A percentile compares a stretch with the other conserved stretches of the same genome.
Evolutionary conservation across 2,797 vertebrate genomes (phyloP).

Genomic region (Squalus acanthias): DNA sequence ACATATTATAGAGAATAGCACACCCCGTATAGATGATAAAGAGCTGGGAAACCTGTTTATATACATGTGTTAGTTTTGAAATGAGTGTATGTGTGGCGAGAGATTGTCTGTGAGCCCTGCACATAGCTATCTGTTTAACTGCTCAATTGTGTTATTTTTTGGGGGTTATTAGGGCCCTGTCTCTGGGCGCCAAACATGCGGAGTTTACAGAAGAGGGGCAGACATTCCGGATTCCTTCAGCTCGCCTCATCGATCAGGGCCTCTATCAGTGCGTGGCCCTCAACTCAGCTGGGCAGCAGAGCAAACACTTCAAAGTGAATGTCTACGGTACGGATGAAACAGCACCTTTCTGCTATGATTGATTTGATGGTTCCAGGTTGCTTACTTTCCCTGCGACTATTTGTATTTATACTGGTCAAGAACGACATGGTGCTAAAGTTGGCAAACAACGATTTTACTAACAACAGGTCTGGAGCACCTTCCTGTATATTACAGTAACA

Average conservation of each 20-base stretch:
- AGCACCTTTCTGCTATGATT: not conserved
- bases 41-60: not conserved
- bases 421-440: not conserved
- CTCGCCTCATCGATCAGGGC: conserved; percentile 68
- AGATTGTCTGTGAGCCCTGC: not conserved
- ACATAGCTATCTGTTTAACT: not conserved
- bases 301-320: conserved; percentile 59
- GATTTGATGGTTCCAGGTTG: not conserved
- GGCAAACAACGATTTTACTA: not conserved
- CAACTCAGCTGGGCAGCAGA: conserved; percentile 75
- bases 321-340: not conserved
- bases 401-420: not conserved
- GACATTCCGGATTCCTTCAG: conserved; percentile 63
- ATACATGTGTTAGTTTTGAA: not conserved
- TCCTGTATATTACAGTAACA: not conserved
- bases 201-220: conserved; percentile 68
- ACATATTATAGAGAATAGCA: not conserved
- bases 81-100: not conserved
- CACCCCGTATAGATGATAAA: not conserved
- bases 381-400: not conserved
- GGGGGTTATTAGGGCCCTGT: conserved; percentile 60
- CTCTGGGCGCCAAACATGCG: conserved; percentile 61
- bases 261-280: conserved; percentile 75
- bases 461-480: not conserved
- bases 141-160: not conserved